These are phyloP conservation scores for Ennomos quercinarius DNA, from an alignment of 2,888 invertebrate genomes.

Conservation along the genomic window DNA sequence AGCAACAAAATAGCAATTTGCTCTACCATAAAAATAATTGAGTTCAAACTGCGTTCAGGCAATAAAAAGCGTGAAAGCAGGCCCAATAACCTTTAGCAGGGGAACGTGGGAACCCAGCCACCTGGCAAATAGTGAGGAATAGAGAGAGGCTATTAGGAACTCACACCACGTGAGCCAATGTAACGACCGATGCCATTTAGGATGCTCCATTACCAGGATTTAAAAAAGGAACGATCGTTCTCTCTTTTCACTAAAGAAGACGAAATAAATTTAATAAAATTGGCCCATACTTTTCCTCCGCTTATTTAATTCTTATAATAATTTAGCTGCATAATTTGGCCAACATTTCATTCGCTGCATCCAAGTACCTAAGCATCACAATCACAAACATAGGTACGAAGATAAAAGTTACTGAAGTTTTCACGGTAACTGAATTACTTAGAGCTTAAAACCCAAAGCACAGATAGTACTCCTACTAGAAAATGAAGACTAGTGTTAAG, in stretches of 20 bases:
- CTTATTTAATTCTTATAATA: too few relatives aligned
- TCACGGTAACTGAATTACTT: constrained; percentile 13
- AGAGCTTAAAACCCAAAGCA: constrained; percentile 48
- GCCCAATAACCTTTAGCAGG: constrained; percentile 81
- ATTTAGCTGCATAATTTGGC: too few relatives aligned
- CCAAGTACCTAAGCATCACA: too few relatives aligned
- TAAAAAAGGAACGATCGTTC: constrained; percentile 51
- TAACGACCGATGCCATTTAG: constrained; percentile 69
- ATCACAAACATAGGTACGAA: not conserved
- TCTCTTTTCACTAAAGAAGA: constrained; percentile 14
- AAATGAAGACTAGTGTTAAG: constrained; percentile 84
- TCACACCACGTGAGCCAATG: constrained; percentile 70
- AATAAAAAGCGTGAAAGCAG: constrained; percentile 84
- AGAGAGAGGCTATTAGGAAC: constrained; percentile 76
- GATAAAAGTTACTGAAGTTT: constrained; percentile 3
- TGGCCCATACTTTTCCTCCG: too few relatives aligned
- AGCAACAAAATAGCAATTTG: constrained; percentile 85
- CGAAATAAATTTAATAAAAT: not conserved
- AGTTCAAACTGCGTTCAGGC: constrained; percentile 84
- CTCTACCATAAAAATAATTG: constrained; percentile 84
- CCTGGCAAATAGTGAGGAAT: constrained; percentile 77
- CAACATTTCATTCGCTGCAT: too few relatives aligned
- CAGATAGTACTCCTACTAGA: constrained; percentile 66
- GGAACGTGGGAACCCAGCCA: constrained; percentile 77
- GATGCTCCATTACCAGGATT: constrained; percentile 65